These are phyloP conservation scores for Dicyrtomina minuta DNA, from an alignment of 2,888 invertebrate genomes.

Conservation along the genomic window DNA sequence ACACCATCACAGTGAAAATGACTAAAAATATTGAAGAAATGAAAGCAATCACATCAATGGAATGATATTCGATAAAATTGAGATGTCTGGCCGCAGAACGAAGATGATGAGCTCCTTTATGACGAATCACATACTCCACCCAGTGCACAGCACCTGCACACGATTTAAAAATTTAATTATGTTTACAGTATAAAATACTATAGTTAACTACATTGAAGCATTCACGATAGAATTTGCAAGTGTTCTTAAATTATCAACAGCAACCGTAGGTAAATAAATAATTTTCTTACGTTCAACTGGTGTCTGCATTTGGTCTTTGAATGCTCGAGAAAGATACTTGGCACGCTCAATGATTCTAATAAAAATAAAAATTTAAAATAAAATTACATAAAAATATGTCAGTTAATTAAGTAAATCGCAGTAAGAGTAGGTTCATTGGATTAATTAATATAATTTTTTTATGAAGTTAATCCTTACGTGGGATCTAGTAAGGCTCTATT, in stretches of 20 bases:
- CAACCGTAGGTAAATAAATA: no score
- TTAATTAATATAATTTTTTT: not conserved
- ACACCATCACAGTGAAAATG: no score
- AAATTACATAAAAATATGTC: not conserved
- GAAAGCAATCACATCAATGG: slow-evolving; percentile 50
- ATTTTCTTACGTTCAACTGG: slow-evolving; percentile 18
- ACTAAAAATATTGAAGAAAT: not conserved
- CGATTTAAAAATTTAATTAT: no score
- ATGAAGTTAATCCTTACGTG: slow-evolving; percentile 28
- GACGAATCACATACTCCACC: slow-evolving; percentile 57
- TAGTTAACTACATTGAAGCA: no score
- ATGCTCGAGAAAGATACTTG: slow-evolving; percentile 56
- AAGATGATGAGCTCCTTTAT: slow-evolving; percentile 47
- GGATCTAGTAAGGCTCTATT: slow-evolving; percentile 34
- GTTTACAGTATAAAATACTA: no score
- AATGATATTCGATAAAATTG: slow-evolving; percentile 53
- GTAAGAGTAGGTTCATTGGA: no score
- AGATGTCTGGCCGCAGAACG: slow-evolving; percentile 52
- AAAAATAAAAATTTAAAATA: no score
- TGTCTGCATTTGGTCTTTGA: slow-evolving; percentile 55
- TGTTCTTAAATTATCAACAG: no score
- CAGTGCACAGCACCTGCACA: slow-evolving; percentile 31
- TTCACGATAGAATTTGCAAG: no score
- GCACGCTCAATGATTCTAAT: slow-evolving; percentile 8
- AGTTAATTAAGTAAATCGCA: no score